Base-by-base conservation (phyloP, 92 coral and sea anemone genomes). In the Chrysogorgia sp. region DNA sequence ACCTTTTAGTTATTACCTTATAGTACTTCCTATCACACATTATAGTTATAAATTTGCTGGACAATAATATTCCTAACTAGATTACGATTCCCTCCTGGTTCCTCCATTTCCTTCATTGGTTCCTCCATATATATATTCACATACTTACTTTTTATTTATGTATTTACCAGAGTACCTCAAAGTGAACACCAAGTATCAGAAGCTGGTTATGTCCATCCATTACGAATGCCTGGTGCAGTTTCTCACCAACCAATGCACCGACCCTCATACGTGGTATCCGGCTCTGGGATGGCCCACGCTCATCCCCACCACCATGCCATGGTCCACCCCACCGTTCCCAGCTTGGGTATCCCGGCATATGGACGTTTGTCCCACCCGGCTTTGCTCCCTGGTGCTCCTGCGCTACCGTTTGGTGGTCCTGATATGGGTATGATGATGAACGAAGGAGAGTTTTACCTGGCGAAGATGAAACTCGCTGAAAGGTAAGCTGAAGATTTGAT, bases 361-460 rank as follows among this genome's bases (percentile, higher is more conserved):
- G 31, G 31, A 19, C 63, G 23, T 57, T 29, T 57, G 8, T 12
- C 63, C 34, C 63, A 57, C 63, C 63, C 63, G 63, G 13, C 63
- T 14, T 6, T 57, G 50, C 59, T 35, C 24, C 65, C n/a, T 29
- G 40, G 3, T 43, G 65, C 17, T 19, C 47, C n/a, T 10, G 33
- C 65, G 7, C 47, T 69, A 8, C 76, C 26, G 1, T 59, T 13
- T 84, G 65, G 37, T 77, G 86, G 20, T 3, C 45, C 65, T 21
- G 79, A 59, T 17, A 8, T 53, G 8, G 72, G 72, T 31, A 92
- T 92, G 10, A 96, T 93, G 40, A 89, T 94, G 89, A 68, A 86
- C 28, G 97, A 94, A 34, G 90, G 90, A 50, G 98, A 91, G 79
- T 94, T 94, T 66, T 82, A 85, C 56, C 82, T 84, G 68, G 67